A percentile compares a stretch with the other conserved stretches of the same genome.
These are phyloP conservation scores for Chrysogorgia sp. DNA, from an alignment of 92 coral and sea anemone species.

Conservation along the genomic window DNA sequence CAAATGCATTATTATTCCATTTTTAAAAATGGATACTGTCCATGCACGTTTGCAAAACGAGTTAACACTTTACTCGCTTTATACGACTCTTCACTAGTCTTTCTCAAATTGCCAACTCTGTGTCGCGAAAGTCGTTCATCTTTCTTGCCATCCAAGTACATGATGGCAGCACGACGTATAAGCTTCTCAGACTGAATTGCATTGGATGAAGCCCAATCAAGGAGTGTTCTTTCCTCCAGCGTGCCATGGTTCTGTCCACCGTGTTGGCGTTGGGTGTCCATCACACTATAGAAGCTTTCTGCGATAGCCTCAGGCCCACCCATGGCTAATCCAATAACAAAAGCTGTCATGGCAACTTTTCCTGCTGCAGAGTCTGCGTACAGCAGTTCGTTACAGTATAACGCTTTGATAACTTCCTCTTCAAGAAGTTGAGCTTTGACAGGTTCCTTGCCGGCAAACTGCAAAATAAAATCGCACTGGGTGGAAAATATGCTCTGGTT, in stretches of 20 bases:
- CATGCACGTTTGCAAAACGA: no score
- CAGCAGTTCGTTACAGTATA: conserved; percentile 8
- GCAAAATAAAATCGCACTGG: conserved; percentile 4
- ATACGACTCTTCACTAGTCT: no score
- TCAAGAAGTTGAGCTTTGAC: not conserved
- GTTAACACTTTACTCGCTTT: no score
- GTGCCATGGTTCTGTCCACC: conserved; percentile 12
- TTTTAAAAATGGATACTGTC: no score
- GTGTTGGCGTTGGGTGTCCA: conserved; percentile 17
- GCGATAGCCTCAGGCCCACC: conserved; percentile 12
- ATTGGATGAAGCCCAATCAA: conserved; percentile 8
- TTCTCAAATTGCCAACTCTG: no score
- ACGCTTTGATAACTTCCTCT: conserved; percentile 10
- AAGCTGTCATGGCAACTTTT: not conserved
- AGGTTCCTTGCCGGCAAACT: not conserved
- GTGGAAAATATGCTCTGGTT: conserved; percentile 14
- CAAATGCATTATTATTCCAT: conserved; percentile 7
- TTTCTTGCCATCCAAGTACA: conserved; percentile 13
- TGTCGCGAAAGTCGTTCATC: not conserved
- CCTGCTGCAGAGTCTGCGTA: conserved; percentile 1
- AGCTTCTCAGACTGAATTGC: not conserved
- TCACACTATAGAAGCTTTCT: conserved; percentile 11
- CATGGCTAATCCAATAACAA: not conserved
- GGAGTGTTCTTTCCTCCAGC: conserved; percentile 14
- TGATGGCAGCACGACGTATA: not conserved